Conservation (phyloP, 2,113 vertebrate genomes). For the Hypanus sabinus region DNA sequence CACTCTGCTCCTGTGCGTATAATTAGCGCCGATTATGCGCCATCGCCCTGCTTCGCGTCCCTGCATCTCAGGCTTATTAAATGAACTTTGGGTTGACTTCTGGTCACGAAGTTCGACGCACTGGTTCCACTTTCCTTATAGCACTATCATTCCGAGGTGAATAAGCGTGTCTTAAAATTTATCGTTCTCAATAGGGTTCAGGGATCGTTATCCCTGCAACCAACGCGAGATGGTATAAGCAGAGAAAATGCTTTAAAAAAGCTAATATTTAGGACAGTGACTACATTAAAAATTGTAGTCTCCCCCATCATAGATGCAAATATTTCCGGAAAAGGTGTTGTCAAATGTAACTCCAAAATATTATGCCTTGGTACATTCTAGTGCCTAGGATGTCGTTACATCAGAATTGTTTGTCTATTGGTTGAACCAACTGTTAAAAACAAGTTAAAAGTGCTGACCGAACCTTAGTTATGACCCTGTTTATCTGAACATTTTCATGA, state of each 20-base stretch:
- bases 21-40: not conserved
- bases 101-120: not conserved
- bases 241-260: not conserved
- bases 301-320: too few species aligned
- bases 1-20: not conserved
- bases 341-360: too few species aligned
- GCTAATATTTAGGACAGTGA: not conserved
- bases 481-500: not conserved
- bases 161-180: not conserved
- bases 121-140: not conserved
- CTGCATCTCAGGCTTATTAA: not conserved
- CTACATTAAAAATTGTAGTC: too few species aligned
- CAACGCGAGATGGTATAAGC: not conserved
- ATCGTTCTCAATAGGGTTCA: not conserved
- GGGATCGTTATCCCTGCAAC: not conserved
- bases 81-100: not conserved
- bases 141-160: not conserved
- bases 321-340: too few species aligned
- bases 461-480: not conserved
- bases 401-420: not conserved
- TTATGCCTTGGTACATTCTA: not conserved
- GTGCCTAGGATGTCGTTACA: not conserved
- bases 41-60: not conserved
- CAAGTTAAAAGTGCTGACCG: not conserved
- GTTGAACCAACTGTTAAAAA: not conserved